These are phyloP conservation scores for Papilio xuthus DNA, from an alignment of 1,140 invertebrate species.

Conservation along the genomic window DNA sequence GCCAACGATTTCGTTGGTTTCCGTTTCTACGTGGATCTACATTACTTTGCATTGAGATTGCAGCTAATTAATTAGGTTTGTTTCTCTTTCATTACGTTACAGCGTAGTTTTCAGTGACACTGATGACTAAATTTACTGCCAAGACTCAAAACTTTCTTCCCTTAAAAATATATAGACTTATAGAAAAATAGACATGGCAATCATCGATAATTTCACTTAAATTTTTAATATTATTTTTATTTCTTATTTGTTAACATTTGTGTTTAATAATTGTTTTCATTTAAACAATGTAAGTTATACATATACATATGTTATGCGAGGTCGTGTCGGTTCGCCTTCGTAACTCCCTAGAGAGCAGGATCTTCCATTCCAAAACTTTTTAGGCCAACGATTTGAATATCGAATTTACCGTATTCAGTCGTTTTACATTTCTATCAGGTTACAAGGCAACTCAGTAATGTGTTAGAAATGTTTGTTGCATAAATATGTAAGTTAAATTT, in stretches of 20 bases:
- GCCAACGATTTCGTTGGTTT: not conserved
- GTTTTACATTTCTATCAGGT: conserved; percentile 22
- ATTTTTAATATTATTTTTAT: too few relatives aligned
- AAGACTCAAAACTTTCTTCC: not conserved
- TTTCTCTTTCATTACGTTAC: not conserved
- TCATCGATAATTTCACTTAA: too few relatives aligned
- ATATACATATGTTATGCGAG: not conserved
- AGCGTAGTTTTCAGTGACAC: not conserved
- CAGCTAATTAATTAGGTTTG: not conserved
- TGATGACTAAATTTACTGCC: not conserved
- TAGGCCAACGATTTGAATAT: conserved; percentile 31
- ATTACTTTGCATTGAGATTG: conserved; percentile 1
- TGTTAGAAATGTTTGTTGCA: conserved; percentile 1
- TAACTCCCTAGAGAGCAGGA: conserved; percentile 12
- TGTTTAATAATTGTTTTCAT: not conserved
- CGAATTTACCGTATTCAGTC: conserved; percentile 19
- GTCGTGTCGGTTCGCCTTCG: not conserved
- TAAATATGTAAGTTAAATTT: not conserved
- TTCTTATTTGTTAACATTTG: too few relatives aligned
- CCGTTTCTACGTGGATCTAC: not conserved
- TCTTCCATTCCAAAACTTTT: conserved; percentile 29
- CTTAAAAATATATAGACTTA: too few relatives aligned
- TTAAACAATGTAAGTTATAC: not conserved
- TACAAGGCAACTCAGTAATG: conserved; percentile 15
- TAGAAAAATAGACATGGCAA: not conserved